Conservation (phyloP, 2,113 vertebrate species). For the Cercocebus atys region DNA sequence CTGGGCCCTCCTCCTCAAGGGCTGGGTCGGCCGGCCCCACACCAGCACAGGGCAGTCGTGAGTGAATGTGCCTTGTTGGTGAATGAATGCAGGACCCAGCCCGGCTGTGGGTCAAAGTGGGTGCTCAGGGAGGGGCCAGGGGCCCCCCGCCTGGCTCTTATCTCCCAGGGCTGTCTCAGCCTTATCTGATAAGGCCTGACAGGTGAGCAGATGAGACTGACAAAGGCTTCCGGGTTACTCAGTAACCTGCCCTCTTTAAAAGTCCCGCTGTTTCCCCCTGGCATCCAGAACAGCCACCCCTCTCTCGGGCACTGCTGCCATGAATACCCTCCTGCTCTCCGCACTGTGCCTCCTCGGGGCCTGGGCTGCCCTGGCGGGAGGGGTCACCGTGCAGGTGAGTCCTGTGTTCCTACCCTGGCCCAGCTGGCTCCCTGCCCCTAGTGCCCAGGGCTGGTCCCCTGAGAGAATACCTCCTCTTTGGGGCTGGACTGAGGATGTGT, state of each 20-base stretch:
- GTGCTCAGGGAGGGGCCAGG: neutral
- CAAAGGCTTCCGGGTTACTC: slow-evolving; percentile 58
- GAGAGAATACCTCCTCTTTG: neutral
- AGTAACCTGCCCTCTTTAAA: slow-evolving; percentile 72
- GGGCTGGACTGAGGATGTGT: neutral
- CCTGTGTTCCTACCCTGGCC: neutral
- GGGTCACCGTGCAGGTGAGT: slow-evolving; percentile 68
- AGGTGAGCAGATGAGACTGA: slow-evolving; percentile 24
- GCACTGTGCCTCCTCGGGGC: slow-evolving; percentile 60
- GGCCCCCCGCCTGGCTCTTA: neutral
- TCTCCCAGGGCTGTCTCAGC: neutral
- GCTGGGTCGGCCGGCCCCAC: neutral
- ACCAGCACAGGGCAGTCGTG: neutral
- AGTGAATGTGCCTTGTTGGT: neutral
- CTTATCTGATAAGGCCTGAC: slow-evolving; percentile 66
- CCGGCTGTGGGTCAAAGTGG: neutral
- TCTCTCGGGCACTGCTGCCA: neutral
- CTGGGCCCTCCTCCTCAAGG: neutral
- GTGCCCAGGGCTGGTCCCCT: neutral
- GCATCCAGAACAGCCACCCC: neutral
- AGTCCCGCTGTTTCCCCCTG: neutral
- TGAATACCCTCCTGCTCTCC: slow-evolving; percentile 51
- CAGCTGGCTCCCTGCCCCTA: neutral
- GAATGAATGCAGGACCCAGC: neutral
- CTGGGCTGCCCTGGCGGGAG: neutral